Base-by-base conservation (phyloP, 2,888 invertebrate genomes). In the Stratiomys singularior region DNA sequence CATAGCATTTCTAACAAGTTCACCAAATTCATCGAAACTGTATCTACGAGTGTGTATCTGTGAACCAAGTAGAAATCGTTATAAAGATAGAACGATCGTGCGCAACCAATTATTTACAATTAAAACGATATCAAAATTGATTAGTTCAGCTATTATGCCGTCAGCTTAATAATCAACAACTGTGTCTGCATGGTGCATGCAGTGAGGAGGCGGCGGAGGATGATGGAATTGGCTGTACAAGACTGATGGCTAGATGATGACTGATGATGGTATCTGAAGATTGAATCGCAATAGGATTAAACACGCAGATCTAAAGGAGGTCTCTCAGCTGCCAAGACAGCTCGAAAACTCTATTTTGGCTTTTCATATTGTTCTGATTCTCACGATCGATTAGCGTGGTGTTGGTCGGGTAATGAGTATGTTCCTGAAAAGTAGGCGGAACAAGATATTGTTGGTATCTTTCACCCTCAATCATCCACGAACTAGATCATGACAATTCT, bases 71-170 rank as follows among this genome's bases (percentile, higher is more conserved):
- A 37, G 37, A 37, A 37, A 37, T n/a, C n/a, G n/a, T n/a, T n/a
- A 27, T 37, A 18, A 37, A 25, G 46, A 30, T 27, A 30, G 64
- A 44, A 52, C 56, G 79, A 79, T 77, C 79, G 74, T 79, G 77
- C 77, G 72, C 66, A 56, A 56, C 72, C 77, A 79, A 79, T 79
- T 77, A 77, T 77, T 77, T 30, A 66, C 79, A 79, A 79, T 79
- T 79, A 79, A 79, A 79, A 79, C 60, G 79, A 79, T 79, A 79
- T 79, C 79, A 79, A 74, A 79, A 77, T 72, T 79, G 79, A 79
- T 79, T 77, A 79, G 77, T 66, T 66, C 67, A 56, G 28, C 69
- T 47, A 77, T 79, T 77, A 79, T 66, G 72, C 76, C 74, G 74
- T 64, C 76, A 78, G 66, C 30, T 56, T 72, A 78, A 77, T 77